Evolutionary conservation across 2,797 vertebrate genomes (phyloP).

Genomic region (Furcifer pardalis): DNA sequence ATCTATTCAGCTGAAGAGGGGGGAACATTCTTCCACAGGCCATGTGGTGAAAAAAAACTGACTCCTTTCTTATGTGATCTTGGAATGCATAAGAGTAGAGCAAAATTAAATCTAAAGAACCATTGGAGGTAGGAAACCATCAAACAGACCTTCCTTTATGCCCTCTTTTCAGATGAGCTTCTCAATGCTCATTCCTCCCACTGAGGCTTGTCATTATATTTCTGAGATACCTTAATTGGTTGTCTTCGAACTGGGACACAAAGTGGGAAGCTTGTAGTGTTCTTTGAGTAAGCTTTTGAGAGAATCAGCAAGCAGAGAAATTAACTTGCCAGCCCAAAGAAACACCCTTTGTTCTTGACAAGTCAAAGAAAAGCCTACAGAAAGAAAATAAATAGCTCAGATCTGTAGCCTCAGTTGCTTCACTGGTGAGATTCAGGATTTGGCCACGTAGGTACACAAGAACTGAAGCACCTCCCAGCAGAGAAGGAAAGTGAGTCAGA

Average conservation of each 20-base stretch:
- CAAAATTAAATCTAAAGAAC: neutral
- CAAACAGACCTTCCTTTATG: neutral
- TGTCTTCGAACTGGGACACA: conserved; percentile 33
- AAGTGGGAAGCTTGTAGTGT: conserved; percentile 29
- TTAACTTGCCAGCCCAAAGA: conserved; percentile 3
- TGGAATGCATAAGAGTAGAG: neutral
- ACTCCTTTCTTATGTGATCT: neutral
- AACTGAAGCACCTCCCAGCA: neutral
- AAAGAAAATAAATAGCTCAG: conserved; percentile 32
- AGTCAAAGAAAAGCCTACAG: conserved; percentile 12
- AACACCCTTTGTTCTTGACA: neutral
- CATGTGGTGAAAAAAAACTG: neutral
- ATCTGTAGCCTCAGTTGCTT: conserved; percentile 7
- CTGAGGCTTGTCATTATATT: neutral
- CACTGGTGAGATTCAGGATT: neutral
- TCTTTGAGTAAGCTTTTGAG: conserved; percentile 35
- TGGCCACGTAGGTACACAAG: neutral
- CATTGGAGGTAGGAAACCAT: neutral
- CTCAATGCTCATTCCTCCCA: conserved; percentile 15
- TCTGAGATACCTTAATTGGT: conserved; percentile 30
- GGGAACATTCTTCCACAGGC: neutral
- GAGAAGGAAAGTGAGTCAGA: no score
- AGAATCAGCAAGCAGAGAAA: conserved; percentile 47
- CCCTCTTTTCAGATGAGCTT: neutral
- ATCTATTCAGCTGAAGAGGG: neutral